Evolutionary conservation across 2,113 vertebrate genomes (phyloP).

Genomic region (Lipotes vexillifer): DNA sequence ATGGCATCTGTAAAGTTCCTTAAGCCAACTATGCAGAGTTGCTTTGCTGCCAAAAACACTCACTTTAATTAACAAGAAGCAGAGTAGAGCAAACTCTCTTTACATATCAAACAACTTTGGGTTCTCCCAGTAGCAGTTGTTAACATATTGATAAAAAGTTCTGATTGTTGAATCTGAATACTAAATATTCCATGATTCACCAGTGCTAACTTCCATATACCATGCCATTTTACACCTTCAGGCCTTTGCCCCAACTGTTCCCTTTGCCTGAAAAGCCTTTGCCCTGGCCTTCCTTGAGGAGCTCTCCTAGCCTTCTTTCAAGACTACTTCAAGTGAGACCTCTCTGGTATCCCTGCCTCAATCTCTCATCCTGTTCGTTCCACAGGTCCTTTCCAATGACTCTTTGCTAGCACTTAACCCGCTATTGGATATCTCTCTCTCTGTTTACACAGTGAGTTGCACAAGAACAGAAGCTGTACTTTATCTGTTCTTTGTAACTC

Average conservation of each 20-base stretch:
- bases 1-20: not conserved
- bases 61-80: not conserved
- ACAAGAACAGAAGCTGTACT: not conserved
- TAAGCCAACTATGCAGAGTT: not conserved
- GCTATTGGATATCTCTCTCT: not conserved
- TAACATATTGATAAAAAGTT: not conserved
- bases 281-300: not conserved
- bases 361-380: not conserved
- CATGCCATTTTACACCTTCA: not conserved
- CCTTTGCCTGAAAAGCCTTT: not conserved
- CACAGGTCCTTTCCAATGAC: not conserved
- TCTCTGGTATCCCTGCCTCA: not conserved
- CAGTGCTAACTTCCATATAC: not conserved
- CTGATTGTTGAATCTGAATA: not conserved
- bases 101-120: not conserved
- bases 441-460: not conserved
- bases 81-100: not conserved
- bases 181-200: not conserved
- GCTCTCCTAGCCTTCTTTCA: not conserved
- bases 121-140: not conserved
- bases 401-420: not conserved
- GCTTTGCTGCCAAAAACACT: conserved; percentile 22
- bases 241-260: not conserved
- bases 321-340: not conserved
- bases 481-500: not conserved